Base-by-base conservation (phyloP, 1,140 invertebrate genomes). In the Hormaphis cornu region DNA sequence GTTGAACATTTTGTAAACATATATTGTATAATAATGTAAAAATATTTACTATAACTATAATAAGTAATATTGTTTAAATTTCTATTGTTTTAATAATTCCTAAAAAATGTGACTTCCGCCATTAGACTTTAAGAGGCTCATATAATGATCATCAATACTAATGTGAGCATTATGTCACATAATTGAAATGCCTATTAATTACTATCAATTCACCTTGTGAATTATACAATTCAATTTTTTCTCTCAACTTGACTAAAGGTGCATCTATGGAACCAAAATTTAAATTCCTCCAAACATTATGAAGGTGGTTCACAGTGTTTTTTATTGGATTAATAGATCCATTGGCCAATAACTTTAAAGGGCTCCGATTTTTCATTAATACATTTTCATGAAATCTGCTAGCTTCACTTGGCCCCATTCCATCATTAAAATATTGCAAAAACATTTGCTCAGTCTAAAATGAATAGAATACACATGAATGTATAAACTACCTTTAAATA, bases 361-460 rank as follows among this genome's bases (percentile, higher is more conserved):
- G 50, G 12, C 26, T 30, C n/a, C 28, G n/a, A 24, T 52, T 52
- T 30, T 52, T 52, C 24, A 52, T 52, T 52, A 52, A 26, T 26
- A 20, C n/a, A 53, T 53, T 53, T 53, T 53, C 6, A 53, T 53
- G 50, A 53, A 28, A 30, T 53, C 50, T 53, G 20, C 5, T 20
- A 30, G 50, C 50, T n/a, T 53, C 50, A 53, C 20, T 53, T 53
- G 26, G 26, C 20, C 26, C 14, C 50, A 53, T 53, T 53, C 50
- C 50, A 30, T 53, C 50, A 53, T 53, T 9, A 53, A 53, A 53
- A 53, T 53, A 53, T 7, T 53, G 50, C 50, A 53, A 28, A 30
- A 53, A 53, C 28, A 20, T 53, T 53, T 53, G 50, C 6, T 53
- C 50, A 53, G 26, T 53, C 50, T 53, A 53, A 53, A 53, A 52